Conservation (phyloP, 2,113 vertebrate species). For the Percina caprodes region DNA sequence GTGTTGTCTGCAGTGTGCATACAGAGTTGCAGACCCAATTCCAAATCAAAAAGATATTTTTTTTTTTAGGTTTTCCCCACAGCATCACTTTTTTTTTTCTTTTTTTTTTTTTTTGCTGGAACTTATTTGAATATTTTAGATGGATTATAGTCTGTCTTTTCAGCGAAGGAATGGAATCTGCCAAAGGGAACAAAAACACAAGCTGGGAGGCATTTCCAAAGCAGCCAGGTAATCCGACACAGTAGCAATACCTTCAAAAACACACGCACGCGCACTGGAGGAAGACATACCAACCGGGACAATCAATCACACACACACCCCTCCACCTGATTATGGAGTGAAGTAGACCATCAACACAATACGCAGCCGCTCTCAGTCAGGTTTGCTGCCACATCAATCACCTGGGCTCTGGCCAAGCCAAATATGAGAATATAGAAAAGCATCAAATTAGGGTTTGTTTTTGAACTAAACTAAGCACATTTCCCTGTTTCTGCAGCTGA, state of each 20-base stretch:
- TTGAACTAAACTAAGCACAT: conserved; percentile 52
- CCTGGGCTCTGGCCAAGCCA: conserved; percentile 73
- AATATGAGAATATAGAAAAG: conserved; percentile 73
- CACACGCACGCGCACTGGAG: conserved; percentile 1
- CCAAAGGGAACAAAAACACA: conserved; percentile 55
- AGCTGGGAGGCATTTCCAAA: conserved; percentile 61
- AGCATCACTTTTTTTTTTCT: not conserved
- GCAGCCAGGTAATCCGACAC: conserved; percentile 75
- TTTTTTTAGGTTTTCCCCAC: conserved; percentile 36
- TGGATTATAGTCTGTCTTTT: conserved; percentile 47
- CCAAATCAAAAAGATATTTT: conserved; percentile 63
- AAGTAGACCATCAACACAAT: conserved; percentile 84
- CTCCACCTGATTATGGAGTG: conserved; percentile 81
- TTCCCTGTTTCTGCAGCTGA: conserved; percentile 41
- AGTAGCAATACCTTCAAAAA: conserved; percentile 58
- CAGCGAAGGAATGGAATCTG: conserved; percentile 41
- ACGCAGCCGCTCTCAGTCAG: conserved; percentile 68
- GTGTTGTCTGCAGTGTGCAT: conserved; percentile 47
- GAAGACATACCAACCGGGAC: conserved; percentile 31
- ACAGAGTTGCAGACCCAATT: conserved; percentile 56
- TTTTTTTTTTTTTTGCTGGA: conserved; percentile 1
- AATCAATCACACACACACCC: conserved; percentile 67
- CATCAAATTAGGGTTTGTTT: conserved; percentile 70
- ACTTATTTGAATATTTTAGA: conserved; percentile 68
- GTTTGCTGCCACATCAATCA: conserved; percentile 79